Evolutionary conservation across 2,797 vertebrate species (phyloP).

Genomic region (Cynopterus sphinx): DNA sequence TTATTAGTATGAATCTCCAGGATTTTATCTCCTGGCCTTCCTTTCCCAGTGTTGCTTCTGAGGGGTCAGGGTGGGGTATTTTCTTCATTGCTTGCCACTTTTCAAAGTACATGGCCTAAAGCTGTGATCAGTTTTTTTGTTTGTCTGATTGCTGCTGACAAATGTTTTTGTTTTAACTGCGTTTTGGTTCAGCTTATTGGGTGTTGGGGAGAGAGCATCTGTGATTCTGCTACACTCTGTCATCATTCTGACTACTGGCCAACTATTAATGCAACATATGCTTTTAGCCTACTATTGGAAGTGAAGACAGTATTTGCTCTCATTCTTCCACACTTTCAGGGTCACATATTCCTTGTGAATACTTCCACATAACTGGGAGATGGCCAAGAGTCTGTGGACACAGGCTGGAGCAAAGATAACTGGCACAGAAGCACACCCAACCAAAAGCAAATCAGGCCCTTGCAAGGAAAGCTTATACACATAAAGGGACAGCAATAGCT

Average conservation of each 20-base stretch:
- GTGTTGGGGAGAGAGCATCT: neutral
- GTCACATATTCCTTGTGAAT: neutral
- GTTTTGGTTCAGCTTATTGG: neutral
- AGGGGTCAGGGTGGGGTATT: neutral
- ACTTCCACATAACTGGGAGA: neutral
- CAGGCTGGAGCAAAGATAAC: neutral
- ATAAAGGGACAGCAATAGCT: neutral
- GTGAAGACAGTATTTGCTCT: neutral
- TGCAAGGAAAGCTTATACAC: neutral
- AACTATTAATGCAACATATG: neutral
- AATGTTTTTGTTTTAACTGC: neutral
- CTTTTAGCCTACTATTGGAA: slow-evolving; percentile 31
- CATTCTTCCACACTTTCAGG: neutral
- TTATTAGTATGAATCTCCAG: neutral
- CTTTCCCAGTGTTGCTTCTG: neutral
- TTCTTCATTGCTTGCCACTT: neutral
- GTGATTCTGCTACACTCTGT: neutral
- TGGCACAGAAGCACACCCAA: neutral
- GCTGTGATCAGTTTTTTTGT: neutral
- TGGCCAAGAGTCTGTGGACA: neutral
- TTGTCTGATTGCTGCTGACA: neutral
- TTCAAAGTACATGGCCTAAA: neutral
- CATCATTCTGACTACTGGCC: neutral
- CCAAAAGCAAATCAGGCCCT: neutral
- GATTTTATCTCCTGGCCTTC: neutral